A percentile compares a stretch with the other conserved stretches of the same genome.
These are phyloP conservation scores for Kryptolebias ocellatus DNA, from an alignment of 2,797 vertebrate species.

Conservation along the genomic window DNA sequence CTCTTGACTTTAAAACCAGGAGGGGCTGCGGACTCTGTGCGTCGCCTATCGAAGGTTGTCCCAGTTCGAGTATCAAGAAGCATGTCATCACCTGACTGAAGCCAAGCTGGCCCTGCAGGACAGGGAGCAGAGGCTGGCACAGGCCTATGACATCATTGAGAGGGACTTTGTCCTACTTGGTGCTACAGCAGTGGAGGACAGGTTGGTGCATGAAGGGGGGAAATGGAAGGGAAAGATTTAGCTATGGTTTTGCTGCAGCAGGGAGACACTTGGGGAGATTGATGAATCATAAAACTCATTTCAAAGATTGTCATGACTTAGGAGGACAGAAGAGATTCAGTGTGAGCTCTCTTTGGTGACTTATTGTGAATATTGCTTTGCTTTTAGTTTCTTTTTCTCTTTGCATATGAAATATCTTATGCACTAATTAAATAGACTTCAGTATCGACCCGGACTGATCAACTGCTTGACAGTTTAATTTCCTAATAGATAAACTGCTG, in stretches of 20 bases:
- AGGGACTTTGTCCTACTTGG: slow-evolving; percentile 92
- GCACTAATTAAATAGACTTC: slow-evolving; percentile 8
- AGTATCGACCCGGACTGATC: slow-evolving; percentile 34
- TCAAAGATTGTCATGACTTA: slow-evolving; percentile 47
- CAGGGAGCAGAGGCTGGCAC: slow-evolving; percentile 90
- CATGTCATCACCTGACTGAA: slow-evolving; percentile 82
- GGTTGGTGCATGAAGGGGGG: slow-evolving; percentile 75
- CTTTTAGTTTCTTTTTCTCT: slow-evolving; percentile 9
- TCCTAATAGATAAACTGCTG: slow-evolving; percentile 53
- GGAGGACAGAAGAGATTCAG: slow-evolving; percentile 22
- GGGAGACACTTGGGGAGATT: slow-evolving; percentile 34
- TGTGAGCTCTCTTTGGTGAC: slow-evolving; percentile 24
- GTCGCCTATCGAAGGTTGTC: slow-evolving; percentile 91
- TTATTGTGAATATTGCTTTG: not conserved
- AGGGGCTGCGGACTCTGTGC: slow-evolving; percentile 93
- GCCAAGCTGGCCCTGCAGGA: slow-evolving; percentile 94
- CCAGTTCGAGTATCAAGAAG: slow-evolving; percentile 82
- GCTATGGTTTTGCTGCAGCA: slow-evolving; percentile 21
- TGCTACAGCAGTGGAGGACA: slow-evolving; percentile 97
- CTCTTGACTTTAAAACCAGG: slow-evolving; percentile 75
- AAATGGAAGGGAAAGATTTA: slow-evolving; percentile 12
- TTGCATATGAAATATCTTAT: not conserved
- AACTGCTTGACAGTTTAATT: slow-evolving; percentile 49
- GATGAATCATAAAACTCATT: slow-evolving; percentile 52
- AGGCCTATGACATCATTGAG: slow-evolving; percentile 94